Percentiles rank a stretch among this genome's conserved stretches.
These are phyloP conservation scores for Meta bourneti DNA, from an alignment of 2,888 invertebrate genomes.

Conservation along the genomic window DNA sequence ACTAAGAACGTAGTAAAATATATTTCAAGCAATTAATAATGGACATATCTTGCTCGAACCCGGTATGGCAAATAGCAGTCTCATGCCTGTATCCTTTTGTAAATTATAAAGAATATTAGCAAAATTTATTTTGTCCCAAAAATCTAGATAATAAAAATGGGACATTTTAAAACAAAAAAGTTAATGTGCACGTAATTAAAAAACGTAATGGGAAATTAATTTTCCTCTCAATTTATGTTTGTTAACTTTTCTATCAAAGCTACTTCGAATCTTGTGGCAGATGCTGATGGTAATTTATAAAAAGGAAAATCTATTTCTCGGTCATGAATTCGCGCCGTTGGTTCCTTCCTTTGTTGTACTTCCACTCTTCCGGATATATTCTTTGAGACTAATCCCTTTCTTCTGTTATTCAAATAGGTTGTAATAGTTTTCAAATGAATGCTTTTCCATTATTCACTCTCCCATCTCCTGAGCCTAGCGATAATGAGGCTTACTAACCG, in stretches of 20 bases:
- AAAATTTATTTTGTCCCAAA: no score
- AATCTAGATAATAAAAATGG: no score
- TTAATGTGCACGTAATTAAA: no score
- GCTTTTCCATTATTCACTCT: background rate
- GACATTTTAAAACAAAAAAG: no score
- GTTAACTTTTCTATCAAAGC: background rate
- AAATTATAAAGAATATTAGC: no score
- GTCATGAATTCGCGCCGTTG: background rate
- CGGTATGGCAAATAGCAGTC: no score
- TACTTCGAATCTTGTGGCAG: background rate
- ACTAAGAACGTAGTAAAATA: no score
- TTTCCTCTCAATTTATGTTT: background rate
- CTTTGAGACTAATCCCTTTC: slow-evolving; percentile 3
- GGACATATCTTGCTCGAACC: no score
- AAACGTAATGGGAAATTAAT: background rate
- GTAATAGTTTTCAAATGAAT: slow-evolving; percentile 39
- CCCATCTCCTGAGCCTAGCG: background rate
- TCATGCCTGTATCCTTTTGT: no score
- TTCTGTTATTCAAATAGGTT: slow-evolving; percentile 26
- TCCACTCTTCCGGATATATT: background rate
- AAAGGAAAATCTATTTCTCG: no score
- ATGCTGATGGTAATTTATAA: background rate
- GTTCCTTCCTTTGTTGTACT: background rate
- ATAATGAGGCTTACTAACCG: slow-evolving; percentile 16
- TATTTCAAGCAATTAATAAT: no score